Evolutionary conservation across 2,113 vertebrate genomes (phyloP), one percentile per base, ranked within the genome.

Genomic region (Sarotherodon lohbergeri): DNA sequence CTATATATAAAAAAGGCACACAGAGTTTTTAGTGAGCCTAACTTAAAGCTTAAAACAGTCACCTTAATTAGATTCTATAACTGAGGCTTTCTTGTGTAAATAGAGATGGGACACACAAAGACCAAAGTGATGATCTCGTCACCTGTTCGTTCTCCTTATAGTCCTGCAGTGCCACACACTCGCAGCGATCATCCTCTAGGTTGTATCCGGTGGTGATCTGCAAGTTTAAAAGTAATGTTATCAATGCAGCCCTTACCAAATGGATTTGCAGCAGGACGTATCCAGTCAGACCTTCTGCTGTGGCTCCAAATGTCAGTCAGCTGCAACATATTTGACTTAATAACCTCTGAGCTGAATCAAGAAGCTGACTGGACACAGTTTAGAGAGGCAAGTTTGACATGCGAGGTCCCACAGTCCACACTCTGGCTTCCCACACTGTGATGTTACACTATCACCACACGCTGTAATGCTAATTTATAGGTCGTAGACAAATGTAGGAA

Each of bases 131-230:
- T 1, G 50, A n/a, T 39, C n/a, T 52, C n/a, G 8, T 89, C 92
- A 99, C 99, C 98, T 99, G 98, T 84, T 99, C 97, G 3, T 97
- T 97, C 73, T 97, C 93, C 92, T 97, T 98, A 92, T 98, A 99
- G 90, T 99, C 98, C 81, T 97, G 97, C 86, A 99, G 96, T 0
- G 98, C 98, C 29, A 99, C 98, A 78, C 98, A 99, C 89, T 99
- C 99, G 34, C 99, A 99, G 12, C 98, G 97, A 94, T 99, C 98
- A n/a, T 99, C 99, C 93, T 99, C 98, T 89, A 99, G 95, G 94
- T 99, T 99, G 94, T 99, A 99, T 54, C 99, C 99, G 0, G 99
- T 99, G 13, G 99, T 99, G 90, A 99, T 99, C 99, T 99, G 88
- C 48, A 88, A 63, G 32, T 81, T 7, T 83, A 83, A 80, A 85